Conservation (phyloP, 1,140 invertebrate species). For the Euborellia annulipes region DNA sequence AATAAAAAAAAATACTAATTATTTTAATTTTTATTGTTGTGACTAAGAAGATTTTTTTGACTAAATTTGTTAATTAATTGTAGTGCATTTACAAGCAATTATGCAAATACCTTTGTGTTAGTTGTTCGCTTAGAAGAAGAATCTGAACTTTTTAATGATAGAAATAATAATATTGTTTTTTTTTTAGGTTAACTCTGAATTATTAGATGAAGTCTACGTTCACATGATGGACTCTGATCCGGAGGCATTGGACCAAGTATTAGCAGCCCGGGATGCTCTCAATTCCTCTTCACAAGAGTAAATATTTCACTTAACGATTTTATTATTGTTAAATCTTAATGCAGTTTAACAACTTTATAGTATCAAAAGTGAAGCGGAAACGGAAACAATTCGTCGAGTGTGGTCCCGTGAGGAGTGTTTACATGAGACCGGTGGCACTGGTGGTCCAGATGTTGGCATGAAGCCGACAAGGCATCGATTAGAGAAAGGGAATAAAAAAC, state of each 20-base stretch:
- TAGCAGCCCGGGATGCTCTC: constrained; percentile 30
- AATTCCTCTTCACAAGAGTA: constrained; percentile 37
- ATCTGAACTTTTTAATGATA: too few species aligned
- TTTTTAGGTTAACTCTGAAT: constrained; percentile 48
- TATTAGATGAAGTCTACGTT: constrained; percentile 70
- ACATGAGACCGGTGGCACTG: constrained; percentile 50
- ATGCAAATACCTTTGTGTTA: too few species aligned
- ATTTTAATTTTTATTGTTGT: too few species aligned
- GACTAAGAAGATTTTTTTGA: too few species aligned
- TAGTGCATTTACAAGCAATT: too few species aligned
- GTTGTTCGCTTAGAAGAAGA: too few species aligned
- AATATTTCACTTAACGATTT: constrained; percentile 22
- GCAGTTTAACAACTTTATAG: constrained; percentile 19
- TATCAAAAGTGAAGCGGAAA: constrained; percentile 18
- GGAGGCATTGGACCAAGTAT: constrained; percentile 51
- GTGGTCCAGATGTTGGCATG: constrained; percentile 34
- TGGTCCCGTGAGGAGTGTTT: constrained; percentile 55
- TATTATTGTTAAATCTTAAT: constrained; percentile 5
- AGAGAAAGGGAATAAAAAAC: neutral
- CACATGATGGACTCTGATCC: constrained; percentile 71
- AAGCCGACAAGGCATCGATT: constrained; percentile 24
- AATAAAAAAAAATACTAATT: too few species aligned
- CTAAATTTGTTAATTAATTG: too few species aligned
- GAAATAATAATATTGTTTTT: too few species aligned
- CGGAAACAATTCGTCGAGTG: constrained; percentile 28